phyloP scores from a whole-genome alignment of 2,113 vertebrate species.

The Clarias batrachus region DNA sequence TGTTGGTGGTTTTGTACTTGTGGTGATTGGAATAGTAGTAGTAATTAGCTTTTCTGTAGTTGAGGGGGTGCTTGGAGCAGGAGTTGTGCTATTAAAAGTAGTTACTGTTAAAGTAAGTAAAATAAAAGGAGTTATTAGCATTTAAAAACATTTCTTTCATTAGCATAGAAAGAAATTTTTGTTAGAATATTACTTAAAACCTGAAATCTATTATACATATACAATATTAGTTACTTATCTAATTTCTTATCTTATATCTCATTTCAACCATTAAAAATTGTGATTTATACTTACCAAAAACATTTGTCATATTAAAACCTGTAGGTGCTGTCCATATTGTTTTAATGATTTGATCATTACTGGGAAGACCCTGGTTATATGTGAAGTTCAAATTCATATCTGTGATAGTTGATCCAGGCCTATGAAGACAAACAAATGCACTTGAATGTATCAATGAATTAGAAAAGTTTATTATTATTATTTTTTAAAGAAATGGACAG shows the following conservation, averaged over 20 bases:
- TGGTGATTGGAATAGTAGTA: not conserved
- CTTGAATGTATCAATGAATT: not conserved
- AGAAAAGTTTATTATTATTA: not conserved
- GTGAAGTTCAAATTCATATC: not conserved
- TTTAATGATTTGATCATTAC: not conserved
- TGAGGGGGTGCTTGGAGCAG: not conserved
- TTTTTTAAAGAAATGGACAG: not conserved
- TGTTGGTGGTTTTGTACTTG: not conserved
- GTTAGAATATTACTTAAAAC: not conserved
- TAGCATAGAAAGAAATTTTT: not conserved
- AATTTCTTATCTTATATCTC: not conserved
- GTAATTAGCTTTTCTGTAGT: not conserved
- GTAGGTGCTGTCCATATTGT: not conserved
- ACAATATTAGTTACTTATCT: too few relatives aligned
- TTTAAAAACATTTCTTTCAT: not conserved
- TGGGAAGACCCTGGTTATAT: not conserved
- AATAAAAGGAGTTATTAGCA: not conserved
- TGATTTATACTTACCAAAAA: not conserved
- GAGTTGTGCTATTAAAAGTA: not conserved
- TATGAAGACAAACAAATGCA: not conserved
- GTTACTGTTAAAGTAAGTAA: not conserved
- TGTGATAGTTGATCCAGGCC: slow-evolving; percentile 9
- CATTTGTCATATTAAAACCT: not conserved
- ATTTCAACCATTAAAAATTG: not conserved
- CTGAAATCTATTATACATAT: not conserved